Evolutionary conservation across 2,888 invertebrate genomes (phyloP), one percentile per base, ranked within the genome.

Genomic region (Teinopalpus imperialis): DNA sequence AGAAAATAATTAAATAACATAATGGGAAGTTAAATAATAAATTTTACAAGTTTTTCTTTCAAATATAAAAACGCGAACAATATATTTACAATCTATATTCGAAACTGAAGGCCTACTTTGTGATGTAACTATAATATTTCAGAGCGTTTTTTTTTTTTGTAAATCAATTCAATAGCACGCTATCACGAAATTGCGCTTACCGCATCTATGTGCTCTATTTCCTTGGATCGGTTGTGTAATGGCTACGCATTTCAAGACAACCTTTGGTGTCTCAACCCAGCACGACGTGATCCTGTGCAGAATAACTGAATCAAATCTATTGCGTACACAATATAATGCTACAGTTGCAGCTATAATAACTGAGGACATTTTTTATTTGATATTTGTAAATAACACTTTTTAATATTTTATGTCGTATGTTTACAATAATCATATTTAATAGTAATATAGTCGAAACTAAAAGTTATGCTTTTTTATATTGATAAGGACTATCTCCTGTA

Each of bases 211-310:
- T 58, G 59, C 59, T 61, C 61, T 62, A 61, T 56, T 64, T 66
- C 60, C 53, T 53, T 49, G 20, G 47, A 43, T 43, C 34, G 48
- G 52, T 73, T 73, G 59, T 56, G 66, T 52, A 67, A 69, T 50
- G 40, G 41, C 46, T 52, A 73, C 71, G 74, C 70, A 71, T 65
- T 66, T 59, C 59, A 51, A 51, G 50, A 51, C 62, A 66, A 72
- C 72, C 72, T 75, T 68, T 71, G 57, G 66, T 75, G 69, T 66
- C 71, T 67, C 70, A 68, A 67, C 61, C 48, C 39, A 34, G 27
- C 43, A 51, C 66, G 66, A 73, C 72, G 70, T 72, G 72, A 68
- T 73, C 72, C 72, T 69, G 66, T 53, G 49, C 57, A 54, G 54
- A 62, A 62, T 61, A 59, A 58, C 59, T 62, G 59, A 66, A 49